Evolutionary conservation across 2,113 vertebrate genomes (phyloP), one percentile per base, ranked within the genome.

Genomic region (Atrichornis clamosus): DNA sequence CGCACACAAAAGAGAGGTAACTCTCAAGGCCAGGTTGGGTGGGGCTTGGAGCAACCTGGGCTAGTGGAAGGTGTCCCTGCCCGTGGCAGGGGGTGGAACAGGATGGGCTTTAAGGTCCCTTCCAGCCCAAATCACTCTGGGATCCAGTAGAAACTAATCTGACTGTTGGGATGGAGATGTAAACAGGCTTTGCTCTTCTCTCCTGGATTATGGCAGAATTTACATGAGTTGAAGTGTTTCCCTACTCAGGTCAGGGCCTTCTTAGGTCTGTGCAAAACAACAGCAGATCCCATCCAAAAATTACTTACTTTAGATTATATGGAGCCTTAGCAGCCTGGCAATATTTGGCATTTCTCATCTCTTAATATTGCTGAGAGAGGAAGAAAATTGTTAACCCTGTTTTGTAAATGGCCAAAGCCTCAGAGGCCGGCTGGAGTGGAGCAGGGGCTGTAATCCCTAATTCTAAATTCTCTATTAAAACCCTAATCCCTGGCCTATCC

Each of bases 381-480:
- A 82, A 50, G 30, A 65, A 73, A 68, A 62, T 28, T 58, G 11
- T 76, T 80, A 86, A 62, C 75, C 18, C 50, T 62, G 27, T 62
- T 91, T 69, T 84, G 56, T 77, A 67, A 80, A 39, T 50, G 56
- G 68, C 28, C 64, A 74, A 73, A 88, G 67, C 68, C 3, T 4
- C 47, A 30, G 26, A 49, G 68, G 49, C 42, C 0, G 33, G 58
- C 89, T 84, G 81, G 26, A 49, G 85, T 11, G 19, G 95, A 90
- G 82, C 62, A 84, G 72, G 50, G 64, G 15, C 88, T 46, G 28
- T 83, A 95, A 94, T 88, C 92, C 35, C 55, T 79, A 79, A 73
- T 76, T 85, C 86, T 90, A 79, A 82, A 91, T 82, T 92, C 62
- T 76, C 84, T 78, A 41, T 94, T 94, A 87, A 92, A 95, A n/a